These are phyloP conservation scores for Pissodes strobi DNA, from an alignment of 1,140 invertebrate genomes.

Conservation along the genomic window DNA sequence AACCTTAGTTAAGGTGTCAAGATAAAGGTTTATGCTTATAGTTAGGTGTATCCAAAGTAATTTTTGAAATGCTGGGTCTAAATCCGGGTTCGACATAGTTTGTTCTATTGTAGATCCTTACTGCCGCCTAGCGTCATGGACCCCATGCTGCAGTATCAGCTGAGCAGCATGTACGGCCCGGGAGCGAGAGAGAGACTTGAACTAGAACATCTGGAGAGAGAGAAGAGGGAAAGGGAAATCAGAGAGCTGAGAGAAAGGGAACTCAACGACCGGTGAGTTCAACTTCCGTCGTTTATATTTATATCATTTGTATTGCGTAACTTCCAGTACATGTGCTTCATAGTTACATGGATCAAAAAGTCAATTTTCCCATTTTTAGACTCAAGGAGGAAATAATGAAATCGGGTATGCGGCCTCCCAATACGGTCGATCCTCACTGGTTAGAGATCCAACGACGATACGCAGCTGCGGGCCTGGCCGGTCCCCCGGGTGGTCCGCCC, in stretches of 20 bases:
- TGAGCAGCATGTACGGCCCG: slow-evolving; percentile 74
- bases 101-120: slow-evolving; percentile 35
- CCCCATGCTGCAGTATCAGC: slow-evolving; percentile 74
- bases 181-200: slow-evolving; percentile 77
- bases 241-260: slow-evolving; percentile 84
- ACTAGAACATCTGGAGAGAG: slow-evolving; percentile 79
- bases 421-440: slow-evolving; percentile 85
- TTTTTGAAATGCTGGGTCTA: no score
- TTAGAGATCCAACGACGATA: slow-evolving; percentile 65
- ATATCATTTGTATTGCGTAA: not conserved
- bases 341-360: not conserved
- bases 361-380: slow-evolving; percentile 25
- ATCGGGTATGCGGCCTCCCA: slow-evolving; percentile 60
- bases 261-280: slow-evolving; percentile 68
- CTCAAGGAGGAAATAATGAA: slow-evolving; percentile 85
- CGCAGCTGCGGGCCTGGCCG: slow-evolving; percentile 51
- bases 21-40: no score
- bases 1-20: no score
- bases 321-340: not conserved
- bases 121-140: slow-evolving; percentile 71
- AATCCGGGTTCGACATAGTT: not conserved
- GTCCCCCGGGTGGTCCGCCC: slow-evolving; percentile 44
- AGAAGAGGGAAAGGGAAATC: slow-evolving; percentile 83
- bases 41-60: no score
- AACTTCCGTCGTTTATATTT: no score